Evolutionary conservation across 2,888 invertebrate genomes (phyloP).

Genomic region (Thyatira batis): DNA sequence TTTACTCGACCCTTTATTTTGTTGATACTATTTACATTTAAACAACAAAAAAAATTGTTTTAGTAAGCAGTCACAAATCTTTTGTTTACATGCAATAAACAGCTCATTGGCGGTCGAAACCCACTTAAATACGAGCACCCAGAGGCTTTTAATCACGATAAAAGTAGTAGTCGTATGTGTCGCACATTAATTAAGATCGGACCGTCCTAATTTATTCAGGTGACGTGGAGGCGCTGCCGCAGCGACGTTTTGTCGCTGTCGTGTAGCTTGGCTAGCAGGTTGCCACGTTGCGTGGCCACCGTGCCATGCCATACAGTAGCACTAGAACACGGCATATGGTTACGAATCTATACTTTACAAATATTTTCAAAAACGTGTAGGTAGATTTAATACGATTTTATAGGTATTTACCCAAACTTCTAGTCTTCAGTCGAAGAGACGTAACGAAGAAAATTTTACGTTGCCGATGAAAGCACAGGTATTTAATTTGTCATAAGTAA

Average conservation of each 20-base stretch:
- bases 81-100: slow-evolving; percentile 28
- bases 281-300: slow-evolving; percentile 43
- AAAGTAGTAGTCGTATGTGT: slow-evolving; percentile 59
- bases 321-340: not conserved
- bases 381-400: too few relatives aligned
- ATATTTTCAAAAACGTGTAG: too few relatives aligned
- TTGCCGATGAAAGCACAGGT: too few relatives aligned
- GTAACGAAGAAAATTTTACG: too few relatives aligned
- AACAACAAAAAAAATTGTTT: too few relatives aligned
- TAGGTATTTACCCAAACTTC: too few relatives aligned
- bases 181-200: slow-evolving; percentile 70
- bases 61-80: too few relatives aligned
- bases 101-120: slow-evolving; percentile 32
- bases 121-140: slow-evolving; percentile 34
- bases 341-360: too few relatives aligned
- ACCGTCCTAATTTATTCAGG: slow-evolving; percentile 73
- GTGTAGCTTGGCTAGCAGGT: slow-evolving; percentile 41
- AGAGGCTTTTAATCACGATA: slow-evolving; percentile 62
- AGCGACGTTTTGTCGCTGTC: slow-evolving; percentile 46
- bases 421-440: too few relatives aligned
- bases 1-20: too few relatives aligned
- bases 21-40: too few relatives aligned
- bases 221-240: slow-evolving; percentile 51
- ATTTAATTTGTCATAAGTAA: too few relatives aligned
- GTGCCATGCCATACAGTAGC: slow-evolving; percentile 14